phyloP scores from a whole-genome alignment of 2,113 vertebrate species.

The Psettodes erumei region DNA sequence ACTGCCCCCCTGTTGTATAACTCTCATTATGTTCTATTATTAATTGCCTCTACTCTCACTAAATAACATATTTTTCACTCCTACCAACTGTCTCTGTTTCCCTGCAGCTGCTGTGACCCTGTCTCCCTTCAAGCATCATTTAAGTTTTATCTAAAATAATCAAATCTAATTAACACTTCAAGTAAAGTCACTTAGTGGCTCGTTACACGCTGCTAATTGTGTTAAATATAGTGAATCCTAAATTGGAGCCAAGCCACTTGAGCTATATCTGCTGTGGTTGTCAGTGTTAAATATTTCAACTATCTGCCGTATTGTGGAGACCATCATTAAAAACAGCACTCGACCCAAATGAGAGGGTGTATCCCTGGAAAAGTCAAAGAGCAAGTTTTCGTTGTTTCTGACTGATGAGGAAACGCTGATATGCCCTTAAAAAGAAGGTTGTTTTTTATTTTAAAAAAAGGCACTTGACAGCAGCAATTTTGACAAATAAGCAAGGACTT shows the following conservation, averaged over 20 bases:
- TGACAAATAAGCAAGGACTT: slow-evolving; percentile 22
- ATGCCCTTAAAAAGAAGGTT: neutral
- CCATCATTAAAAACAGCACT: slow-evolving; percentile 42
- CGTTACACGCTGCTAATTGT: slow-evolving; percentile 31
- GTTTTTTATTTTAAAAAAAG: slow-evolving; percentile 8
- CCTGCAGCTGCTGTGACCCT: slow-evolving; percentile 39
- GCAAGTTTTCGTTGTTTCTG: slow-evolving; percentile 13
- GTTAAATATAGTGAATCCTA: slow-evolving; percentile 47
- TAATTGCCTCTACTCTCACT: slow-evolving; percentile 36
- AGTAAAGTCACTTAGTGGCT: slow-evolving; percentile 54
- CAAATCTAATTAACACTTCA: slow-evolving; percentile 61
- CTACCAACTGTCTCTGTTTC: slow-evolving; percentile 4
- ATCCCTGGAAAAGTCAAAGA: slow-evolving; percentile 13
- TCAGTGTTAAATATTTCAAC: slow-evolving; percentile 43
- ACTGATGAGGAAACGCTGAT: slow-evolving; percentile 8
- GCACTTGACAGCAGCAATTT: slow-evolving; percentile 7
- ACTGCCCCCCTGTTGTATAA: neutral
- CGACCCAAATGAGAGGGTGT: slow-evolving; percentile 33
- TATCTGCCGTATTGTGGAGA: slow-evolving; percentile 32
- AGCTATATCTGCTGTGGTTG: slow-evolving; percentile 30
- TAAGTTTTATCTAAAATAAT: slow-evolving; percentile 64
- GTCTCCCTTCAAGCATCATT: slow-evolving; percentile 62
- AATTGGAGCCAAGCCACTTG: slow-evolving; percentile 48
- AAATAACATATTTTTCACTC: slow-evolving; percentile 21
- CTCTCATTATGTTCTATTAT: slow-evolving; percentile 22